Evolutionary conservation across 2,888 invertebrate genomes (phyloP).

Genomic region (Phengaris alcon): DNA sequence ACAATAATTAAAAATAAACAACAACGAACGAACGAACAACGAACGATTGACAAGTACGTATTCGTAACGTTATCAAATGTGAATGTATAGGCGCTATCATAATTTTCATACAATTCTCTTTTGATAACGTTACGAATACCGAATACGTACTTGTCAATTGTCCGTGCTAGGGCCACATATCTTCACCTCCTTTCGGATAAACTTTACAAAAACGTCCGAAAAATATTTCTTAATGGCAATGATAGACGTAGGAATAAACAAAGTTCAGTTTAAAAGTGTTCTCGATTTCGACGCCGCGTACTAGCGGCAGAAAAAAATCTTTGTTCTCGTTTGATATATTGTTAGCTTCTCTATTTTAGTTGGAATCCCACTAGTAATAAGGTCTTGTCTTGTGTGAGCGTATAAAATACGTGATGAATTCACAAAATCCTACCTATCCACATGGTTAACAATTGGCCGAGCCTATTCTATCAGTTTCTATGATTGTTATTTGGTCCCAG

Average conservation of each 20-base stretch:
- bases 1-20: too few species aligned
- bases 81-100: too few species aligned
- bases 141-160: too few species aligned
- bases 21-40: too few species aligned
- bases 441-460: slow-evolving; percentile 38
- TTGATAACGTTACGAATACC: too few species aligned
- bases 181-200: too few species aligned
- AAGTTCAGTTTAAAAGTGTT: neutral
- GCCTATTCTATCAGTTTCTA: slow-evolving; percentile 49
- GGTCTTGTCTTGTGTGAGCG: neutral
- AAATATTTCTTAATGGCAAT: neutral
- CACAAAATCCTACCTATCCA: slow-evolving; percentile 21
- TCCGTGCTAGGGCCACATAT: too few species aligned
- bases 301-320: neutral
- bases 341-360: neutral
- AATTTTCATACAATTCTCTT: too few species aligned
- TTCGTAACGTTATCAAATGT: too few species aligned
- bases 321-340: neutral
- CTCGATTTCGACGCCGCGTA: neutral
- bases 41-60: too few species aligned
- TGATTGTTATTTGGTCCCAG: slow-evolving; percentile 58
- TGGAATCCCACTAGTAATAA: neutral
- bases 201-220: too few species aligned
- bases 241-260: neutral
- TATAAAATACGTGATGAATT: slow-evolving; percentile 26